These are phyloP conservation scores for Nomada fucata DNA, from an alignment of 2,888 invertebrate species.

Conservation along the genomic window DNA sequence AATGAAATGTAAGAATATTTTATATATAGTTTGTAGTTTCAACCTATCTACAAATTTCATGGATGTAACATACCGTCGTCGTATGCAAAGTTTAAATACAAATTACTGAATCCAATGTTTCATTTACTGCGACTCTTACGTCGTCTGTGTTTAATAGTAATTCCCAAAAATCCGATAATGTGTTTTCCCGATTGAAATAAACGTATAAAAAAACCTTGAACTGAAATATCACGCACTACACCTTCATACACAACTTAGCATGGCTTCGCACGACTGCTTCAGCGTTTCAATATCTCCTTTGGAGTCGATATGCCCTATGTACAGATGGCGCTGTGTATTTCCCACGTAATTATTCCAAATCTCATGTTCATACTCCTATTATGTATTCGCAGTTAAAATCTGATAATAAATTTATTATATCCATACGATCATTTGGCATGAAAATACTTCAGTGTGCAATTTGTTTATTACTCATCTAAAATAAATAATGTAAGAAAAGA, in stretches of 20 bases:
- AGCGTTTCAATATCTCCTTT: neutral
- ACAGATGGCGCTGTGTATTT: conserved; percentile 25
- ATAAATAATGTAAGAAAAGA: neutral
- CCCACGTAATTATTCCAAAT: neutral
- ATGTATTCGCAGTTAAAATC: neutral
- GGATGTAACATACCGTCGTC: neutral
- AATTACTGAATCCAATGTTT: neutral
- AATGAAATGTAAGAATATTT: neutral
- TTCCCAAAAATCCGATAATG: neutral
- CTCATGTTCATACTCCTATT: neutral
- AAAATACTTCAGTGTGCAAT: neutral
- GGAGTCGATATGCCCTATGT: neutral
- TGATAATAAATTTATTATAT: neutral
- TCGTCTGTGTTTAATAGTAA: neutral
- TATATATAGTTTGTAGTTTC: neutral
- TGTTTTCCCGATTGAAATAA: neutral
- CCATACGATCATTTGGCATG: neutral
- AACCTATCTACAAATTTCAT: neutral
- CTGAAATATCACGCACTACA: conserved; percentile 1
- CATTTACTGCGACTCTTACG: neutral
- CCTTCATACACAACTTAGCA: conserved; percentile 22
- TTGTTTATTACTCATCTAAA: neutral
- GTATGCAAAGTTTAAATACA: conserved; percentile 7
- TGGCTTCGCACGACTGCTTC: conserved; percentile 17
- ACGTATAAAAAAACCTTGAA: neutral